These are phyloP conservation scores for Psococerastis gibbosa DNA, from an alignment of 2,888 invertebrate genomes.

Conservation along the genomic window DNA sequence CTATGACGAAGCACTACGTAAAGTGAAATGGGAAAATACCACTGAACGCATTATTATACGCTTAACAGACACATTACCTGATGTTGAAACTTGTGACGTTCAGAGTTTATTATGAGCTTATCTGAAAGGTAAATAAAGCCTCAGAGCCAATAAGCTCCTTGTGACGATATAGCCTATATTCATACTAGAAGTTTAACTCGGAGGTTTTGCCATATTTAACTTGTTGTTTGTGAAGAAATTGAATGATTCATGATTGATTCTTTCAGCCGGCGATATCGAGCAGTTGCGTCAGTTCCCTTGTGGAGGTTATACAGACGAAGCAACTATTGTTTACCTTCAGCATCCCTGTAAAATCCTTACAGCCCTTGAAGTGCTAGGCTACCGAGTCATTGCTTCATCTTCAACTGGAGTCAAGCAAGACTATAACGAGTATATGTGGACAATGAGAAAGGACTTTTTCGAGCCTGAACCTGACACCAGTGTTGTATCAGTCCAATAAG, in stretches of 20 bases:
- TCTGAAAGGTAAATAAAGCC: no score
- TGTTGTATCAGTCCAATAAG: no score
- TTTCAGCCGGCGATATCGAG: slow-evolving; percentile 55
- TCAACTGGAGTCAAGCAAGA: slow-evolving; percentile 72
- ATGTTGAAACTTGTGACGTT: no score
- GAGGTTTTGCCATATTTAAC: no score
- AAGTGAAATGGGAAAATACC: no score
- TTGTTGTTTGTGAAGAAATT: slow-evolving; percentile 7
- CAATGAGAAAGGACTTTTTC: slow-evolving; percentile 73
- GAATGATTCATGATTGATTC: slow-evolving; percentile 12
- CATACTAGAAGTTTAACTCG: no score
- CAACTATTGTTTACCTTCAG: slow-evolving; percentile 68
- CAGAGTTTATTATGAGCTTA: no score
- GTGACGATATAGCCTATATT: no score
- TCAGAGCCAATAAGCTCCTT: background rate
- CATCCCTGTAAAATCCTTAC: slow-evolving; percentile 75
- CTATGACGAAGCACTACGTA: no score
- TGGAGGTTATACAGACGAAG: slow-evolving; percentile 67
- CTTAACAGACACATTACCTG: no score
- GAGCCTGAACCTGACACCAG: slow-evolving; percentile 59
- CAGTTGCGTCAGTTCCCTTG: slow-evolving; percentile 66
- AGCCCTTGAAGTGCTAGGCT: slow-evolving; percentile 72
- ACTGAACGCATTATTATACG: no score
- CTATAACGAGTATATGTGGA: slow-evolving; percentile 86
- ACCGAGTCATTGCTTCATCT: slow-evolving; percentile 73